Evolutionary conservation across 23 tunicate species (phyloP).

Genomic region (Botrylloides violaceus): DNA sequence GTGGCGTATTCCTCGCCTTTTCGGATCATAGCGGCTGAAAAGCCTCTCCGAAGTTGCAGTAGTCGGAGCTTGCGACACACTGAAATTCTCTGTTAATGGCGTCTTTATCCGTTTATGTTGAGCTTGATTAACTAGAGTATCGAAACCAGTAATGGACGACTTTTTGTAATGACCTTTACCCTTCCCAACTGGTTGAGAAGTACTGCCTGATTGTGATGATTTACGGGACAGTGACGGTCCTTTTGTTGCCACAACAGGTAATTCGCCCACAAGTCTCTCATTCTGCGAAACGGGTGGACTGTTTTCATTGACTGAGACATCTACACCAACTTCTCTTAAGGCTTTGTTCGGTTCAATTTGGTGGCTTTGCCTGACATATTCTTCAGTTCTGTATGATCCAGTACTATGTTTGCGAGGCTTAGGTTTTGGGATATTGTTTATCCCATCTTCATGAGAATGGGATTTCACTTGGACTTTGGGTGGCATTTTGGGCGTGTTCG

Average conservation of each 20-base stretch:
- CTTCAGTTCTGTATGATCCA: neutral
- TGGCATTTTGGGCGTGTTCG: neutral
- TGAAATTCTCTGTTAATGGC: neutral
- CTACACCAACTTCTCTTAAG: neutral
- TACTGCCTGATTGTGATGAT: neutral
- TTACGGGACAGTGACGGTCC: neutral
- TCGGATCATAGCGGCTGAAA: constrained; percentile 55
- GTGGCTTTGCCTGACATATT: neutral
- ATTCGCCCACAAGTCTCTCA: constrained; percentile 14
- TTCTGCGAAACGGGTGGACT: neutral
- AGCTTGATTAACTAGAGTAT: neutral
- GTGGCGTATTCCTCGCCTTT: constrained; percentile 30
- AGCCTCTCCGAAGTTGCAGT: constrained; percentile 68
- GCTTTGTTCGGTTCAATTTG: neutral
- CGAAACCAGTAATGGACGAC: constrained; percentile 4
- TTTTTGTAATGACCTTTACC: neutral
- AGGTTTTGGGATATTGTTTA: neutral
- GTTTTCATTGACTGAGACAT: neutral
- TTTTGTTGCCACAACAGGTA: neutral
- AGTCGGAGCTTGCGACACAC: neutral
- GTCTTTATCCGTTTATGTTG: neutral
- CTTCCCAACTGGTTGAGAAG: neutral
- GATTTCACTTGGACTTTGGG: neutral
- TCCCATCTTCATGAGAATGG: neutral
- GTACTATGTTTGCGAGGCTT: neutral